These are phyloP conservation scores for Nephotettix cincticeps DNA, from an alignment of 1,140 invertebrate species.

Conservation along the genomic window DNA sequence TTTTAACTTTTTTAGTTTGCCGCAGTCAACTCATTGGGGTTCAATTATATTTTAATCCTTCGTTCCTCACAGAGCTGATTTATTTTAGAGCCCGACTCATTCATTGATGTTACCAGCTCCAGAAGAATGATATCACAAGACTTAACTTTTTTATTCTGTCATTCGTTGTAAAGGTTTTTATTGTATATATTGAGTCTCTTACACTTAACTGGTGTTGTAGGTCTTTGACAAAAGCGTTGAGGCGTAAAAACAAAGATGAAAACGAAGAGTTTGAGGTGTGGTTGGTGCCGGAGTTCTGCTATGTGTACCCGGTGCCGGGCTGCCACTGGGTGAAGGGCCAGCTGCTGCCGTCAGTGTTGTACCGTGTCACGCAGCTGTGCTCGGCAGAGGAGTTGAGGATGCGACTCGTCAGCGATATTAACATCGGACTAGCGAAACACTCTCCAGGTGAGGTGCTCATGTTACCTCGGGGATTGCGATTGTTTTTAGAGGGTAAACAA, in stretches of 20 bases:
- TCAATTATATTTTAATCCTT: no score
- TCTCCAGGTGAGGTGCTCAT: conserved; percentile 36
- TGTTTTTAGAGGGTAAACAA: no score
- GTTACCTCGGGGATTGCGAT: no score
- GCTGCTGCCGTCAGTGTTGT: conserved; percentile 83
- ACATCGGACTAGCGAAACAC: conserved; percentile 44
- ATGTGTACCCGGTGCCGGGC: conserved; percentile 79
- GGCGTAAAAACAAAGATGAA: conserved; percentile 49
- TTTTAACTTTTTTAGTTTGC: no score
- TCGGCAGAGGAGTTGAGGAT: conserved; percentile 76
- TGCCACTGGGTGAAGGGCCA: conserved; percentile 89
- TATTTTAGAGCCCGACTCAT: no score
- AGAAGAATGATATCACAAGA: no score
- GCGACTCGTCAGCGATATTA: conserved; percentile 52
- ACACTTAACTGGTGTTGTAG: neutral
- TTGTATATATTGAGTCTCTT: no score
- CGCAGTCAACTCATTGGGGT: no score
- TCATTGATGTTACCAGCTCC: no score
- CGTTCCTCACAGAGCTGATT: no score
- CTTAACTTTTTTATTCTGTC: no score
- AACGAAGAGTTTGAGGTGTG: conserved; percentile 69
- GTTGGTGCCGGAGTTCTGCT: conserved; percentile 88
- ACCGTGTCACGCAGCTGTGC: conserved; percentile 72
- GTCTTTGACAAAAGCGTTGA: conserved; percentile 15
- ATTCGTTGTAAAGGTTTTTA: no score